Conservation (phyloP, 2,888 invertebrate genomes). For the Erebia aethiops region DNA sequence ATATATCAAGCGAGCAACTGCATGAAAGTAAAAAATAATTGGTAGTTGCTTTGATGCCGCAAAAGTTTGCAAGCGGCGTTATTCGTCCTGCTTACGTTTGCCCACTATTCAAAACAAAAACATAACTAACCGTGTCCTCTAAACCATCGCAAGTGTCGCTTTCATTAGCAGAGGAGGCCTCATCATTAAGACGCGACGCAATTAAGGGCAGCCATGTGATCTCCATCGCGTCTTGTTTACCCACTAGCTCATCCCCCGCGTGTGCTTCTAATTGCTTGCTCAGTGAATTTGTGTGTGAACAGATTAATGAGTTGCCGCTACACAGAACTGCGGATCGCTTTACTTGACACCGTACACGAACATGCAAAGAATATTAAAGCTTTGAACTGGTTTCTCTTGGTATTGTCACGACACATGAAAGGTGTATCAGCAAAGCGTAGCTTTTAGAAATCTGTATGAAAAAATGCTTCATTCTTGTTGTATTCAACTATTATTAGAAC, state of each 20-base stretch:
- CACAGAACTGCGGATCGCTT: neutral
- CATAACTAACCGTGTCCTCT: neutral
- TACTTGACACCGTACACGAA: neutral
- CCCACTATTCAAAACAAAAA: neutral
- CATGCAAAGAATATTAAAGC: neutral
- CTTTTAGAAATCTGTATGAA: too few relatives aligned
- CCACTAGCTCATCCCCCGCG: conserved; percentile 45
- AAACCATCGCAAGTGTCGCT: neutral
- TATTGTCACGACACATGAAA: neutral
- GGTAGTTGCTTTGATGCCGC: too few relatives aligned
- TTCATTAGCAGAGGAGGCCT: conserved; percentile 21
- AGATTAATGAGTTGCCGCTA: conserved; percentile 13
- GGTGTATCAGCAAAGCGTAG: neutral
- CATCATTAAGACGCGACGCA: conserved; percentile 48
- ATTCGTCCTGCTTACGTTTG: too few relatives aligned
- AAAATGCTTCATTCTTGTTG: too few relatives aligned
- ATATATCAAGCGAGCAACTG: too few relatives aligned
- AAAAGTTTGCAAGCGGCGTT: too few relatives aligned
- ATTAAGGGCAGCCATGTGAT: conserved; percentile 46
- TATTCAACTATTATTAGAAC: too few relatives aligned
- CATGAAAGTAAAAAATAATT: too few relatives aligned
- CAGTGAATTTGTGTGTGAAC: conserved; percentile 4
- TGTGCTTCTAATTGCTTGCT: conserved; percentile 36
- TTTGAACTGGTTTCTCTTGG: neutral
- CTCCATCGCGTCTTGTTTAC: conserved; percentile 46